Evolutionary conservation across 2,888 invertebrate genomes (phyloP).

Genomic region (Ectemnius lituratus): DNA sequence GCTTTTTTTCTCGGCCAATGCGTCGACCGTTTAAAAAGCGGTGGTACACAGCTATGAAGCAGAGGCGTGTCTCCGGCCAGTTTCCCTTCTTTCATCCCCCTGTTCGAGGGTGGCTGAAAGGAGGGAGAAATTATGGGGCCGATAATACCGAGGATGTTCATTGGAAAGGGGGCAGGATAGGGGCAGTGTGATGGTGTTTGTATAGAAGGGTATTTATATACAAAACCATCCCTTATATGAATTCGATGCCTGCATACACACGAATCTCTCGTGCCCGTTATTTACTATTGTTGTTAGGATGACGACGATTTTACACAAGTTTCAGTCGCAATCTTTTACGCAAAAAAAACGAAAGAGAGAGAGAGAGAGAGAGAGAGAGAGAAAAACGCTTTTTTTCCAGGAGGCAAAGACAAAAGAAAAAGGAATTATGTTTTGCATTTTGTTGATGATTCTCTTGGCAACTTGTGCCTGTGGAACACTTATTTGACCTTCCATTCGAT

Average conservation of each 20-base stretch:
- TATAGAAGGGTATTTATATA: slow-evolving; percentile 28
- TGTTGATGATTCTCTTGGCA: slow-evolving; percentile 68
- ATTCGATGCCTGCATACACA: not conserved
- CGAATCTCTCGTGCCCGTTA: not conserved
- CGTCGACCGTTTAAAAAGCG: not conserved
- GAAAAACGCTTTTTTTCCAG: slow-evolving; percentile 54
- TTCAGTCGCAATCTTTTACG: slow-evolving; percentile 40
- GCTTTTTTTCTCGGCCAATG: too few species aligned
- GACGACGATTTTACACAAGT: slow-evolving; percentile 21
- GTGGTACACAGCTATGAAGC: not conserved
- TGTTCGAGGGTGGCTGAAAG: not conserved
- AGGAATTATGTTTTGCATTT: slow-evolving; percentile 58
- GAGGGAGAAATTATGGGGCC: not conserved
- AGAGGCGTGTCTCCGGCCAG: not conserved
- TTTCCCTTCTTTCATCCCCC: too few species aligned
- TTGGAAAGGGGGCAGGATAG: slow-evolving; percentile 31
- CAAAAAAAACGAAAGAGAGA: too few species aligned
- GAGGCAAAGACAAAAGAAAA: slow-evolving; percentile 18
- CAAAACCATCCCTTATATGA: slow-evolving; percentile 20
- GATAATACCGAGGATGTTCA: not conserved
- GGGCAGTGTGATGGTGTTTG: slow-evolving; percentile 50
- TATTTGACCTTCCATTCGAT: slow-evolving; percentile 67
- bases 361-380: not conserved
- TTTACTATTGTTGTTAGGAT: too few species aligned
- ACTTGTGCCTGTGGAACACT: slow-evolving; percentile 78